A percentile compares a stretch with the other conserved stretches of the same genome.
These are phyloP conservation scores for Drosophila melanogaster DNA, from an alignment of 1,140 invertebrate genomes.

Conservation along the genomic window DNA sequence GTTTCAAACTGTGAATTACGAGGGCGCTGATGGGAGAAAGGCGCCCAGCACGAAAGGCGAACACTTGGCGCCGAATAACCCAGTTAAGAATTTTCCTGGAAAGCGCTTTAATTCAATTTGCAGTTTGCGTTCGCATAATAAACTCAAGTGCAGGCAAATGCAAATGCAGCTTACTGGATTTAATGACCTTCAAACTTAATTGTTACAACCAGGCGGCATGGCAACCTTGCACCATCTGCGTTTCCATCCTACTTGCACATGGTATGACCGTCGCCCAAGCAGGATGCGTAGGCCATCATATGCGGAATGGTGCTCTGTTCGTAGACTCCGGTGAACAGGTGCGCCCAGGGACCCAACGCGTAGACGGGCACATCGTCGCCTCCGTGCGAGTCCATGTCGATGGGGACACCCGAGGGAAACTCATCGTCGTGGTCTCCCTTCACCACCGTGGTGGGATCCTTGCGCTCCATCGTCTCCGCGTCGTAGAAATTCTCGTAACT, in stretches of 20 bases:
- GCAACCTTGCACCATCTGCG: slow-evolving; percentile 7
- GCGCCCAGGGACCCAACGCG: slow-evolving; percentile 88
- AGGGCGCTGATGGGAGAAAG: slow-evolving; percentile 30
- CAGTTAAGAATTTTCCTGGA: slow-evolving; percentile 40
- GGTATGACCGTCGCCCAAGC: slow-evolving; percentile 85
- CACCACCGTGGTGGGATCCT: slow-evolving; percentile 68
- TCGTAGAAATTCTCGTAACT: slow-evolving; percentile 85
- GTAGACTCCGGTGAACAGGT: slow-evolving; percentile 90
- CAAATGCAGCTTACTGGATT: slow-evolving; percentile 59
- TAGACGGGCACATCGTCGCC: slow-evolving; percentile 89
- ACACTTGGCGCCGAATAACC: slow-evolving; percentile 24
- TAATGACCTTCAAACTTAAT: slow-evolving; percentile 75
- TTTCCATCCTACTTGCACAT: slow-evolving; percentile 41
- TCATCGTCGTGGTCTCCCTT: slow-evolving; percentile 56
- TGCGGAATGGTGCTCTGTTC: slow-evolving; percentile 92
- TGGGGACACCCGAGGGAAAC: slow-evolving; percentile 86
- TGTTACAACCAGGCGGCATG: slow-evolving; percentile 59
- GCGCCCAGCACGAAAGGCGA: slow-evolving; percentile 25
- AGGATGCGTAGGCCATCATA: slow-evolving; percentile 88
- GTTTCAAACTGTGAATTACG: slow-evolving; percentile 59
- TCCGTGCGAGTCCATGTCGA: slow-evolving; percentile 87
- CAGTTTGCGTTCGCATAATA: slow-evolving; percentile 66
- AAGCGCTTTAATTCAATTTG: slow-evolving; percentile 76
- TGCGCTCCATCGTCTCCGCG: slow-evolving; percentile 66
- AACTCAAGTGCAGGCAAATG: slow-evolving; percentile 60